Evolutionary conservation across 2,797 vertebrate genomes (phyloP), one percentile per base, ranked within the genome.

Genomic region (Sphenopsis melanotis): DNA sequence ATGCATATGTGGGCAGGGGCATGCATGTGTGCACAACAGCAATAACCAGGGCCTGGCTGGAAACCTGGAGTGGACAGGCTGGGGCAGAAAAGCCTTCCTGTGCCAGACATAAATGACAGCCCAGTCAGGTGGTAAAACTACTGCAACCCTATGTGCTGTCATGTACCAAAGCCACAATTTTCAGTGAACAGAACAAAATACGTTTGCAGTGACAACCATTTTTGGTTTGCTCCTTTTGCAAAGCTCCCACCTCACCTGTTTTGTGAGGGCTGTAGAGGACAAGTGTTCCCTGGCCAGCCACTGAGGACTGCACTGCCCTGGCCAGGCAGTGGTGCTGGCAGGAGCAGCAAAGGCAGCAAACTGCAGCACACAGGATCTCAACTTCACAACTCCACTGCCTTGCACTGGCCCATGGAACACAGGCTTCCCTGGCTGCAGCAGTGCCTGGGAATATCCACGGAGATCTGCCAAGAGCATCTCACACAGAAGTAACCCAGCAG

Each of bases 231-330:
- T 77, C 36, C 42, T 71, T 90, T 56, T 93, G 63, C 49, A 26
- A 64, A 57, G 55, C 6, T 76, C 78, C 81, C 36, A 24, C 16
- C 32, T 68, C 39, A 69, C 27, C 23, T n/a, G 30, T 55, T 55
- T 66, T n/a, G 30, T 17, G 37, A 34, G 64, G 66, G 50, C 36
- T 30, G 32, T 27, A 64, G 47, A 70, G 55, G 37, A 83, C 39
- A 44, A 39, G 44, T 0, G 1, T 8, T 14, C 24, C 37, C 30
- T 5, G 4, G 4, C 27, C 53, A 61, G 65, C 11, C 61, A 39
- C 11, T 0, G 0, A 32, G 47, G 47, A 65, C 39, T 12, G 32
- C 63, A 24, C 7, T 0, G 1, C 44, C 24, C 50, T 44, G 63
- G 18, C 26, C 34, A 16, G 55, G 61, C 12, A 10, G 42, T 0